A percentile compares a stretch with the other conserved stretches of the same genome.
These are phyloP conservation scores for Penaeus vannamei DNA, from an alignment of 1,140 invertebrate species.

Conservation along the genomic window DNA sequence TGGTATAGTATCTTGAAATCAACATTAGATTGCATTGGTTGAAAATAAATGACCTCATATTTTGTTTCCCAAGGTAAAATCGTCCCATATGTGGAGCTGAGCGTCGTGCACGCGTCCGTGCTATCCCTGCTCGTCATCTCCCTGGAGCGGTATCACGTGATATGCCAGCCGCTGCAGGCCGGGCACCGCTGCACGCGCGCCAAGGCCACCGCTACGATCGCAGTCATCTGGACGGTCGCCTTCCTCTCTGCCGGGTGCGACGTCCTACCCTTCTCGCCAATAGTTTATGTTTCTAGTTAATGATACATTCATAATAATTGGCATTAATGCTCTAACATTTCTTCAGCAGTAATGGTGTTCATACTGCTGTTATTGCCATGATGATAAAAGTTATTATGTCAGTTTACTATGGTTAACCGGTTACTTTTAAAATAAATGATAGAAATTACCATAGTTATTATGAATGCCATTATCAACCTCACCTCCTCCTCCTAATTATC, in stretches of 20 bases:
- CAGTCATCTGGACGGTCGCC: slow-evolving; percentile 81
- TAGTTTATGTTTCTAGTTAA: background rate
- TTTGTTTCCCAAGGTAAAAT: slow-evolving; percentile 73
- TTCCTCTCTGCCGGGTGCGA: slow-evolving; percentile 59
- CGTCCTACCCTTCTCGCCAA: no score
- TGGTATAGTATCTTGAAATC: no score
- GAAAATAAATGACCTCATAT: background rate
- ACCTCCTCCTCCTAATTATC: no score
- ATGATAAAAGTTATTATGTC: no score
- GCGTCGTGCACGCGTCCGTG: slow-evolving; percentile 92
- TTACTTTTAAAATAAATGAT: no score
- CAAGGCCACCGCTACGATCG: slow-evolving; percentile 85
- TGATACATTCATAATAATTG: background rate
- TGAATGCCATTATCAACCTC: no score
- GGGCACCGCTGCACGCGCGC: slow-evolving; percentile 93
- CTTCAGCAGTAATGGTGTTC: no score
- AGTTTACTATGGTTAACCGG: no score
- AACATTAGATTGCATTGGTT: background rate
- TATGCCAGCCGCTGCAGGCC: slow-evolving; percentile 91
- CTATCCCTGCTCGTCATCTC: slow-evolving; percentile 88
- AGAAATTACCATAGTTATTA: no score
- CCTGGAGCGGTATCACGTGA: slow-evolving; percentile 86
- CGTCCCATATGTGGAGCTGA: slow-evolving; percentile 92
- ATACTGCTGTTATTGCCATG: no score
- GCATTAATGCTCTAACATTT: no score